Conservation (phyloP, 2,888 invertebrate species). For the Calameuta pallipes region DNA sequence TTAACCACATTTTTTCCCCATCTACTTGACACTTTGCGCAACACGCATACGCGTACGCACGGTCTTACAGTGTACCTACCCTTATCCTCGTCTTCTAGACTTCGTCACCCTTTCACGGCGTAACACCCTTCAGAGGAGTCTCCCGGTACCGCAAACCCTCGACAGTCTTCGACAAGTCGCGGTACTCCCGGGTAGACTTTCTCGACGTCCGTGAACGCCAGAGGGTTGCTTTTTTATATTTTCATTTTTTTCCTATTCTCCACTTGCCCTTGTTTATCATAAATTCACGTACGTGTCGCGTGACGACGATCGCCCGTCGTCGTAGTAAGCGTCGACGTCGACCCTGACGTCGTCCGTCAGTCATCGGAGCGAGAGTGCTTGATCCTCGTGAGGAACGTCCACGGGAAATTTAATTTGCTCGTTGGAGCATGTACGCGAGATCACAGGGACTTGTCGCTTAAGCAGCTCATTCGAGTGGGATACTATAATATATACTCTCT, state of each 20-base stretch:
- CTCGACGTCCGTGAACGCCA: neutral
- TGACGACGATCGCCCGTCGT: slow-evolving; percentile 1
- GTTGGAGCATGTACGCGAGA: slow-evolving; percentile 50
- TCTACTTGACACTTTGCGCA: neutral
- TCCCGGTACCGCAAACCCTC: neutral
- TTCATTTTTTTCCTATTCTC: neutral
- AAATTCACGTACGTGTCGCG: neutral
- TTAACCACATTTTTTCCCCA: neutral
- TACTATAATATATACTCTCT: neutral
- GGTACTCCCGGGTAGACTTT: neutral
- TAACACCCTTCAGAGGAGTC: neutral
- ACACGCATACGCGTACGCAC: too few relatives aligned
- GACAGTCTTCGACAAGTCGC: neutral
- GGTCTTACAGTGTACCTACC: neutral
- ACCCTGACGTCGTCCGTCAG: slow-evolving; percentile 15
- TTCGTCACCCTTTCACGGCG: neutral
- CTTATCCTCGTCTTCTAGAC: neutral
- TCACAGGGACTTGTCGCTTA: slow-evolving; percentile 34
- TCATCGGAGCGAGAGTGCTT: slow-evolving; percentile 42
- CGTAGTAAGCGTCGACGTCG: neutral
- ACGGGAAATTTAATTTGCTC: slow-evolving; percentile 38
- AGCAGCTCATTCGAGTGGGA: neutral
- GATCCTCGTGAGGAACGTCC: slow-evolving; percentile 28
- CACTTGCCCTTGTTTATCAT: neutral
- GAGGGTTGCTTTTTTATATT: neutral